A percentile compares a stretch with the other conserved stretches of the same genome.
Conservation (phyloP, 1,140 invertebrate genomes). For the Cotesia typhae region DNA sequence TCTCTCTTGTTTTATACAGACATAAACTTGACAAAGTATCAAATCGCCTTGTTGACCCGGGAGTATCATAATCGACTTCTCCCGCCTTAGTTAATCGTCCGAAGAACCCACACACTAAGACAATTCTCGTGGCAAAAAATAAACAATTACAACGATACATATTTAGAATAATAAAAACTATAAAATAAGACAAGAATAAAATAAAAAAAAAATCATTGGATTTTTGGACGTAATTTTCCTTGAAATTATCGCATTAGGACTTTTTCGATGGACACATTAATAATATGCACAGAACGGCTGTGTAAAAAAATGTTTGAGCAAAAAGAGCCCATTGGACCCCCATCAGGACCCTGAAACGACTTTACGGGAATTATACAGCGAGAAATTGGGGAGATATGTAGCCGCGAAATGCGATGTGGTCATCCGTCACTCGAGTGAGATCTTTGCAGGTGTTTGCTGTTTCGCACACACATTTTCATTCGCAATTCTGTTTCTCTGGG, state of each 20-base stretch:
- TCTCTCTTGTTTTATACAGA: constrained; percentile 1
- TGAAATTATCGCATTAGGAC: constrained; percentile 34
- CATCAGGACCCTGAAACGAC: constrained; percentile 55
- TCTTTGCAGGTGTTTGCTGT: constrained; percentile 35
- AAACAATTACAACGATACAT: too few species aligned
- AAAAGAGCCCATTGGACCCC: constrained; percentile 6
- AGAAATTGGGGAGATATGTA: constrained; percentile 65
- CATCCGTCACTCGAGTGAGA: constrained; percentile 61
- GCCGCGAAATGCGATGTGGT: constrained; percentile 64
- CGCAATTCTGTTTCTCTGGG: background rate
- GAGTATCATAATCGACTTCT: constrained; percentile 33
- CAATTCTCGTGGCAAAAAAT: too few species aligned
- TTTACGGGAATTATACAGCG: constrained; percentile 65
- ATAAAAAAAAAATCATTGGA: constrained; percentile 34
- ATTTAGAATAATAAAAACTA: background rate
- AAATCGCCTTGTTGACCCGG: constrained; percentile 32
- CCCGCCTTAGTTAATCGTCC: constrained; percentile 32
- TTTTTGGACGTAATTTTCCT: constrained; percentile 19
- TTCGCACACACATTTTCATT: background rate
- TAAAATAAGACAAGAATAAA: background rate
- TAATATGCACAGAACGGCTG: constrained; percentile 5
- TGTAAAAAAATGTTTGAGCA: background rate
- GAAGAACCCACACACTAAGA: background rate
- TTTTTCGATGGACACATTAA: constrained; percentile 1
- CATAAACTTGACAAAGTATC: constrained; percentile 25